A percentile compares a stretch with the other conserved stretches of the same genome.
phyloP scores from a whole-genome alignment of 2,113 vertebrate species.

The Oreochromis spilurus region DNA sequence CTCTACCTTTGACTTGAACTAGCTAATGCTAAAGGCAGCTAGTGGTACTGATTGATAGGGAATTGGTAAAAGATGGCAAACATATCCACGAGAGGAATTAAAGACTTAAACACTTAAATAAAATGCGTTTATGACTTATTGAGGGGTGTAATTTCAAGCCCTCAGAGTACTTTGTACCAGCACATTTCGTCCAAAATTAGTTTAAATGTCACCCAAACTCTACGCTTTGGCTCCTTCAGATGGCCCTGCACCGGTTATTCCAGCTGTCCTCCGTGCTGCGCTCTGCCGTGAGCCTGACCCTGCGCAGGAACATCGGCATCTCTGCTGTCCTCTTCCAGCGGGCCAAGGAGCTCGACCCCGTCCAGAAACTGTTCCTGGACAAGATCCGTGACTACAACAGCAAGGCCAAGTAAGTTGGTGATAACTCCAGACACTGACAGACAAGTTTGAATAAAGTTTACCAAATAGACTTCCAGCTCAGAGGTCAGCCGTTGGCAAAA shows the following conservation, averaged over 20 bases:
- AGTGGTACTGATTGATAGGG: not conserved
- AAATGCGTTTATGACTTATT: not conserved
- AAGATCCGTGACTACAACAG: conserved; percentile 89
- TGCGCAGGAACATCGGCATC: conserved; percentile 87
- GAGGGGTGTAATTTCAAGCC: not conserved
- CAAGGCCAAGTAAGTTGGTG: conserved; percentile 79
- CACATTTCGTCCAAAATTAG: not conserved
- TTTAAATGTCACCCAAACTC: not conserved
- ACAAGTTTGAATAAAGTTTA: not conserved
- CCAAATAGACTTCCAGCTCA: not conserved
- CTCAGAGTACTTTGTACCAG: not conserved
- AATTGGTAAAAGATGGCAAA: not conserved
- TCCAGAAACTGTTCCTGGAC: conserved; percentile 95
- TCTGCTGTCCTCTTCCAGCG: conserved; percentile 83
- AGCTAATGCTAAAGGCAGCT: not conserved
- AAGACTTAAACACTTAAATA: not conserved
- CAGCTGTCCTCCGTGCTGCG: conserved; percentile 77
- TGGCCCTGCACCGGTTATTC: conserved; percentile 81
- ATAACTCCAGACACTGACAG: not conserved
- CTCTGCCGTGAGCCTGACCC: conserved; percentile 65
- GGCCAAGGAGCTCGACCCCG: conserved; percentile 83
- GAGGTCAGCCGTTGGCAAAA: not conserved
- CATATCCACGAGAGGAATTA: not conserved
- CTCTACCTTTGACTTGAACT: not conserved
- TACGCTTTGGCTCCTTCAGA: conserved; percentile 48